Conservation (phyloP, 2,113 vertebrate species). For the Dendropsophus ebraccatus region DNA sequence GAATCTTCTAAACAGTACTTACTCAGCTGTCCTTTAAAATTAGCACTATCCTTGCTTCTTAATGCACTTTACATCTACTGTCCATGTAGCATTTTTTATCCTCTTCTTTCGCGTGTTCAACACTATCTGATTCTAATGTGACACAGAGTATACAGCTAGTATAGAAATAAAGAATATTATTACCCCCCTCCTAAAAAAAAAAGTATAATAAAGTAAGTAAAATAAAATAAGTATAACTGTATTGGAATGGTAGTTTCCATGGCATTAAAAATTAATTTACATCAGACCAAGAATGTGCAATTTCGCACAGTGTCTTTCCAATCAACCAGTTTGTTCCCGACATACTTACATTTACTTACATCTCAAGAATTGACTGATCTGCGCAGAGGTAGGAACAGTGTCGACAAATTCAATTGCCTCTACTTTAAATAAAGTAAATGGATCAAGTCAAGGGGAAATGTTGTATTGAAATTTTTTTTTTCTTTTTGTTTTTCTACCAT, state of each 20-base stretch:
- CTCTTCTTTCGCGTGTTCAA: not conserved
- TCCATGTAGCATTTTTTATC: too few species aligned
- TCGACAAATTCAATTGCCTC: constrained; percentile 37
- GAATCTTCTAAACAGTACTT: not conserved
- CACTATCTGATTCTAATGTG: not conserved
- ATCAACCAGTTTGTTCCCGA: constrained; percentile 10
- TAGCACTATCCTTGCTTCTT: not conserved
- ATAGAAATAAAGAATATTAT: not conserved
- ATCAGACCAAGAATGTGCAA: not conserved
- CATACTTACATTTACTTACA: constrained; percentile 2
- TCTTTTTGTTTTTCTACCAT: not conserved
- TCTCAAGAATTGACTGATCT: constrained; percentile 33
- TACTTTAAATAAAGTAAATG: constrained; percentile 38
- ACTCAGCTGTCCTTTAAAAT: not conserved
- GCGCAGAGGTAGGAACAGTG: not conserved
- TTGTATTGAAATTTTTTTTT: not conserved
- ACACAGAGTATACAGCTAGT: not conserved
- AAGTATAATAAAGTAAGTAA: too few species aligned
- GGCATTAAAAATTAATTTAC: not conserved
- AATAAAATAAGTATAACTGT: not conserved
- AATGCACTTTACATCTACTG: not conserved
- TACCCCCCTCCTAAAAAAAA: not conserved
- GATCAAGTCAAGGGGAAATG: constrained; percentile 15
- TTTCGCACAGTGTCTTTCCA: not conserved
- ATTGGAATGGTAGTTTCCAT: not conserved